Conservation (phyloP, 1,140 invertebrate genomes). For the Arctopsyche grandis region DNA sequence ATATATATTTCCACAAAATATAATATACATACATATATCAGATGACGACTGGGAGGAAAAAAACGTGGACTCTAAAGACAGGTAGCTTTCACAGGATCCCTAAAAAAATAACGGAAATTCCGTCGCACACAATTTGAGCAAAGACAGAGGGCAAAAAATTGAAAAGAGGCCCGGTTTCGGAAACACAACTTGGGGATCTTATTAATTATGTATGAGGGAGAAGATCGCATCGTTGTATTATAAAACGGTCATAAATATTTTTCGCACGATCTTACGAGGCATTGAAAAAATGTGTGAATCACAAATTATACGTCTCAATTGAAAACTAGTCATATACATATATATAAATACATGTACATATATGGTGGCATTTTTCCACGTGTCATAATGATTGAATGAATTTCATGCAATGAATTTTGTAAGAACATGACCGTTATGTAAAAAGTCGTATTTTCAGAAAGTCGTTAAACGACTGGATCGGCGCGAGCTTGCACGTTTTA, state of each 20-base stretch:
- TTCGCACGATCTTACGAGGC: constrained; percentile 49
- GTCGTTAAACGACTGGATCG: constrained; percentile 29
- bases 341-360: not conserved
- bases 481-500: constrained; percentile 5
- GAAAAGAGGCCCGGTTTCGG: constrained; percentile 37
- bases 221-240: not conserved
- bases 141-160: constrained; percentile 48
- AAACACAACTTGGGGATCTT: constrained; percentile 42
- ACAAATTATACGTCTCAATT: not conserved
- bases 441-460: constrained; percentile 31
- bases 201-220: constrained; percentile 51
- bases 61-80: constrained; percentile 48
- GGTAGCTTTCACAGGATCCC: constrained; percentile 37
- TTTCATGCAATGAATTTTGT: not conserved
- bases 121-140: constrained; percentile 38
- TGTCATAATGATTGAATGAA: not conserved
- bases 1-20: constrained; percentile 50
- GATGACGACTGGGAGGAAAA: constrained; percentile 14
- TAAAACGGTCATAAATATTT: constrained; percentile 28
- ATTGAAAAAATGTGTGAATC: constrained; percentile 14
- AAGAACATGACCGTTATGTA: constrained; percentile 22
- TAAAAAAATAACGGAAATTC: constrained; percentile 52
- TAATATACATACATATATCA: constrained; percentile 51
- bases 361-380: not conserved
- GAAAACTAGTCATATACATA: not conserved